Evolutionary conservation across 2,888 invertebrate species (phyloP).

Genomic region (Prostheceraeus crozeri): DNA sequence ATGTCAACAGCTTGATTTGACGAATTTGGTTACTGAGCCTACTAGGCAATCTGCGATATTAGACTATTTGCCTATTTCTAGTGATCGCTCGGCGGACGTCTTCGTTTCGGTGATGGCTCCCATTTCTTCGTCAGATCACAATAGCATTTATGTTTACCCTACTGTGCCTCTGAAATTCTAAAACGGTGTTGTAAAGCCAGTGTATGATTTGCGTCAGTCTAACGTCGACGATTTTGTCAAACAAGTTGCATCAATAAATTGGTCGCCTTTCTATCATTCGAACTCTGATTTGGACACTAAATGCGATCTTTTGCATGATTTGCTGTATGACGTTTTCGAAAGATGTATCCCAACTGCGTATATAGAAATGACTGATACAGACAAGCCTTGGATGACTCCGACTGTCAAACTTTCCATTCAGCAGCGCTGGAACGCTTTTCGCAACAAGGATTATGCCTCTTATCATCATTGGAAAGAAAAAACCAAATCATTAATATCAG

Average conservation of each 20-base stretch:
- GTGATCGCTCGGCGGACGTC: too few species aligned
- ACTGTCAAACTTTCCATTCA: neutral
- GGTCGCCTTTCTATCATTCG: neutral
- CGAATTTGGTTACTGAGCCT: too few species aligned
- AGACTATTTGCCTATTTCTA: too few species aligned
- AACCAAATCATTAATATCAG: slow-evolving; percentile 1
- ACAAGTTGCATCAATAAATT: neutral
- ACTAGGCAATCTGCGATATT: too few species aligned
- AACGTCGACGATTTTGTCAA: neutral
- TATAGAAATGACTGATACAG: slow-evolving; percentile 5
- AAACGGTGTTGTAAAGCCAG: neutral
- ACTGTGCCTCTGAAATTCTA: neutral
- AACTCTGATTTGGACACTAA: slow-evolving; percentile 1
- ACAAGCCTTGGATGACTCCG: slow-evolving; percentile 18
- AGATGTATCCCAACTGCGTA: neutral
- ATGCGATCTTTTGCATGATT: neutral
- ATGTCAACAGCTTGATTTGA: too few species aligned
- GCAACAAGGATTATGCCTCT: neutral
- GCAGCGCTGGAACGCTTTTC: neutral
- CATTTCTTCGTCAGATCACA: neutral
- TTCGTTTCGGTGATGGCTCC: neutral
- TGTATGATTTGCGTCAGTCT: neutral
- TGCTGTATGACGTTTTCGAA: neutral
- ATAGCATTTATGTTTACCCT: slow-evolving; percentile 1
- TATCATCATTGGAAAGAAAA: slow-evolving; percentile 17